Percentiles rank a stretch among this genome's conserved stretches.
Conservation (phyloP, 2,888 invertebrate species). For the Oxyteleia sp. region DNA sequence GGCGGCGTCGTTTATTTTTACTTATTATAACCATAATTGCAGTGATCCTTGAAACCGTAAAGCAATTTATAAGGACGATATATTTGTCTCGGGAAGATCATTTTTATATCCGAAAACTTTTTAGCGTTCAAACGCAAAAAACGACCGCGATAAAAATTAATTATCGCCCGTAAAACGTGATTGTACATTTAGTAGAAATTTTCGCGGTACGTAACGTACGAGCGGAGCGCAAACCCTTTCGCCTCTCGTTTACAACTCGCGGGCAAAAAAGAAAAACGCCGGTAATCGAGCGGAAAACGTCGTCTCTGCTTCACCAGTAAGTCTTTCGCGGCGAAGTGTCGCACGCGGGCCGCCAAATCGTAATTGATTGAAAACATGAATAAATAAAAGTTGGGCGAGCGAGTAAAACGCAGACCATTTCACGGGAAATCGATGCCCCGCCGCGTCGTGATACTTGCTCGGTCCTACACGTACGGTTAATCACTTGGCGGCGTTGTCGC, state of each 20-base stretch:
- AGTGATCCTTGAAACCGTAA: slow-evolving; percentile 62
- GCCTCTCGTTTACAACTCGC: too few species aligned
- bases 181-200: slow-evolving; percentile 30
- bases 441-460: slow-evolving; percentile 54
- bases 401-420: slow-evolving; percentile 14
- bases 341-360: neutral
- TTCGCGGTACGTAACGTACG: slow-evolving; percentile 7
- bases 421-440: slow-evolving; percentile 51
- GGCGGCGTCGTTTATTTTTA: slow-evolving; percentile 59
- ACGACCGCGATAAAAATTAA: slow-evolving; percentile 42
- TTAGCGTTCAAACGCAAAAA: slow-evolving; percentile 3
- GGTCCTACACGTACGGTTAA: slow-evolving; percentile 42
- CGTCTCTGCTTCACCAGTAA: too few species aligned
- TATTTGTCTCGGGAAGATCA: slow-evolving; percentile 63
- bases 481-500: slow-evolving; percentile 77
- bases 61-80: slow-evolving; percentile 67
- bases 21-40: slow-evolving; percentile 66
- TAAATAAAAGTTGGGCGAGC: slow-evolving; percentile 4
- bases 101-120: slow-evolving; percentile 46
- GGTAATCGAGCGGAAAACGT: neutral
- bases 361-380: slow-evolving; percentile 20
- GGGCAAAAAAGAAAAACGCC: too few species aligned
- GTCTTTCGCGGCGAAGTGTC: neutral
- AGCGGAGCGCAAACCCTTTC: too few species aligned
- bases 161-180: slow-evolving; percentile 20